These are phyloP conservation scores for Lapara coniferarum DNA, from an alignment of 2,888 invertebrate genomes.

Conservation along the genomic window DNA sequence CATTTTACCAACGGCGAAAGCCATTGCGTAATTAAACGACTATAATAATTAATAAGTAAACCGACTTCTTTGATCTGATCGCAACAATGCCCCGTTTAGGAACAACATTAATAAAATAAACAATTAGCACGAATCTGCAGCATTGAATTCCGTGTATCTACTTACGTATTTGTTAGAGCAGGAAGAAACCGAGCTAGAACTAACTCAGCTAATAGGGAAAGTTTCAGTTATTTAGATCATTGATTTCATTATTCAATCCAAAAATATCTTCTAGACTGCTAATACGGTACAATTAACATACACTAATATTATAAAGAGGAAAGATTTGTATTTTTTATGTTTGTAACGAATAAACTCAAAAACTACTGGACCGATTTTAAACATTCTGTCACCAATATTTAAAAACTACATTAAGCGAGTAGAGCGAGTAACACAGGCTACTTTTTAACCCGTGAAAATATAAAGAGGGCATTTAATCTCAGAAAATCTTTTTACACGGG, in stretches of 20 bases:
- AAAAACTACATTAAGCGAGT: too few species aligned
- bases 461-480: too few species aligned
- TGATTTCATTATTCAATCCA: constrained; percentile 2
- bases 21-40: constrained; percentile 72
- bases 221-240: not conserved
- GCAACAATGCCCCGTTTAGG: not conserved
- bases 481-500: too few species aligned
- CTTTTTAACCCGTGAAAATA: too few species aligned
- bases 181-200: constrained; percentile 3
- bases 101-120: constrained; percentile 11
- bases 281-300: too few species aligned
- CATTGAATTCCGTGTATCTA: not conserved
- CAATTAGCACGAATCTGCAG: constrained; percentile 1
- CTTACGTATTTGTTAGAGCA: not conserved
- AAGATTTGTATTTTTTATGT: too few species aligned
- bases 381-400: too few species aligned
- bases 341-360: too few species aligned
- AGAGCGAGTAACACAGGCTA: too few species aligned
- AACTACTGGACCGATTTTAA: too few species aligned
- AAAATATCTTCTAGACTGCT: not conserved
- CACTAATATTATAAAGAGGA: too few species aligned
- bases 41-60: constrained; percentile 75
- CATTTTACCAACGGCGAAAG: constrained; percentile 75
- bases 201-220: constrained; percentile 5
- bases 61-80: constrained; percentile 49